Base-by-base conservation (phyloP, 2,113 vertebrate species). In the Phalacrocorax carbo region DNA sequence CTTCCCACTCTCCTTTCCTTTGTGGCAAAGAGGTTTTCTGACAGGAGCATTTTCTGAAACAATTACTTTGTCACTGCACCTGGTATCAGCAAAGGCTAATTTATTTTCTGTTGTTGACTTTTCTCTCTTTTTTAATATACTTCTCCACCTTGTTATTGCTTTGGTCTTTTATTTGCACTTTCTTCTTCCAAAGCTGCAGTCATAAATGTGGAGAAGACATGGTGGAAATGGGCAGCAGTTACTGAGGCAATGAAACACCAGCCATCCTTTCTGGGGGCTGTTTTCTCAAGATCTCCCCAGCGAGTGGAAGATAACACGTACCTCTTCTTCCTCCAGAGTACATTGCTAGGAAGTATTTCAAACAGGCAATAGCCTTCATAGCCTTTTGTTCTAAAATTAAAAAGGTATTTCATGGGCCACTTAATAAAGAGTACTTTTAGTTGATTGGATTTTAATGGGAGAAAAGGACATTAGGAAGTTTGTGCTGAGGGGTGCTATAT, bases 361-460 rank as follows among this genome's bases (percentile, higher is more conserved):
- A 86, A 61, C 9, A 87, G 46, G 15, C 22, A 34, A 38, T 29
- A 88, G 15, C 15, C 25, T 54, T 86, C 61, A 75, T 52, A 84
- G 82, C 19, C 32, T 77, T 90, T 82, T 76, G 52, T 92, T 91
- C 75, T 75, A 82, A 86, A 88, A 86, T 81, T 49, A 26, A 80
- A n/a, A 94, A 81, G 19, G 46, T 84, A 65, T 77, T 94, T 93
- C 29, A 52, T 77, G 30, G 51, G 3, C 68, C 38, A 65, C 81
- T 89, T 96, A 72, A 76, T 94, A 87, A 91, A 82, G 55, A 80
- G 64, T 82, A 85, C 44, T 82, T 96, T 10, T 51, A 87, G 65
- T 38, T 69, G 48, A 95, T 46, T 87, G 38, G 89, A 93, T 93
- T 94, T 94, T 91, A 91, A 90, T 93, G 84, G 72, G 38, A 62